These are phyloP conservation scores for Sebastiscus albofasciatus DNA, from an alignment of 2,797 vertebrate genomes.

Conservation along the genomic window DNA sequence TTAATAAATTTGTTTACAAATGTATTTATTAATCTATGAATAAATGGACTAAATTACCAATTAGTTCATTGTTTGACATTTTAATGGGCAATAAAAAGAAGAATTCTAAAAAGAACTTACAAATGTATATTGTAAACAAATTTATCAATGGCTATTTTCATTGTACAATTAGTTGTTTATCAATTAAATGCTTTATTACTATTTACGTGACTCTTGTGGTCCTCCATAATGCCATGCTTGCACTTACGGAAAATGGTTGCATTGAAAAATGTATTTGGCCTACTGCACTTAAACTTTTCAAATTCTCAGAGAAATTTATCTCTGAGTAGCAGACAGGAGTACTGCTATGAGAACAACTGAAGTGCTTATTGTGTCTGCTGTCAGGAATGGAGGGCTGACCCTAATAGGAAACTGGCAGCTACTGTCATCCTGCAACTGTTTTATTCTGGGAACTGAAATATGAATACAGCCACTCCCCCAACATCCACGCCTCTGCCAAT, in stretches of 20 bases:
- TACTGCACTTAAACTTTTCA: background rate
- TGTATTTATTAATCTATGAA: too few species aligned
- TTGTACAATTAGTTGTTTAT: too few species aligned
- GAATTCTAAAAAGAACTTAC: too few species aligned
- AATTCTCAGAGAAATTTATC: background rate
- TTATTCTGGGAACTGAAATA: conserved; percentile 20
- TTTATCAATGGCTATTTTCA: too few species aligned
- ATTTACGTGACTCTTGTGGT: too few species aligned
- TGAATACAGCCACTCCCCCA: background rate
- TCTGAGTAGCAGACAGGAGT: background rate
- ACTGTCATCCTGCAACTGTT: background rate
- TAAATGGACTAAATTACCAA: too few species aligned
- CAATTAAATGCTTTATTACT: too few species aligned
- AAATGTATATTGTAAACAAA: too few species aligned
- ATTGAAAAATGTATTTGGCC: background rate
- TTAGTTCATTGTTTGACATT: too few species aligned
- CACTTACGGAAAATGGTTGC: background rate
- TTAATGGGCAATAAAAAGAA: too few species aligned
- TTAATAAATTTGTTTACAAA: too few species aligned
- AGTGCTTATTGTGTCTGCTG: background rate
- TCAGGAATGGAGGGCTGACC: background rate
- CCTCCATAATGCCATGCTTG: background rate
- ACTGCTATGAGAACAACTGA: background rate
- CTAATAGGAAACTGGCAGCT: background rate
- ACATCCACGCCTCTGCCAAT: conserved; percentile 41